Conservation (phyloP, 2,113 vertebrate species). For the Atherinomorus stipes region DNA sequence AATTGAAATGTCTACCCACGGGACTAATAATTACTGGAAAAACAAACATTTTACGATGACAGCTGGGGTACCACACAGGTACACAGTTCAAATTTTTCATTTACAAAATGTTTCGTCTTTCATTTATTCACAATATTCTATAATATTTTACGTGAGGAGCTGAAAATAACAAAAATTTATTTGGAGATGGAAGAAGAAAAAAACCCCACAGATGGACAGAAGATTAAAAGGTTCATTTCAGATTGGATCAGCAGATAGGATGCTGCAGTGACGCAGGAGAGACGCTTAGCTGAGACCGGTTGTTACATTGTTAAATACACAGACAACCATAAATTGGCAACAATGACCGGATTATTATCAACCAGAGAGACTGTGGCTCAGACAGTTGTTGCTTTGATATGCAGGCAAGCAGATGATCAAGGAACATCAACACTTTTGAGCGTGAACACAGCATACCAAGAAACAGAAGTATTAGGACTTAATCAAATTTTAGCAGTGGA, state of each 20-base stretch:
- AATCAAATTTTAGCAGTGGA: neutral
- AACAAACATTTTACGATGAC: neutral
- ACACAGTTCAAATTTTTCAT: neutral
- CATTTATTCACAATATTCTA: neutral
- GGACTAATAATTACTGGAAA: neutral
- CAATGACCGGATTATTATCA: slow-evolving; percentile 1
- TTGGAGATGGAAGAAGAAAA: neutral
- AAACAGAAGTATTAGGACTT: neutral
- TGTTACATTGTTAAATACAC: neutral
- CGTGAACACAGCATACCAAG: neutral
- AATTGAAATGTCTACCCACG: neutral
- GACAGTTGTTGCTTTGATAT: neutral
- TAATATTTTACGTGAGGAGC: neutral
- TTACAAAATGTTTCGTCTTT: neutral
- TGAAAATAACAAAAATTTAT: neutral
- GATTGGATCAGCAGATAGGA: slow-evolving; percentile 9
- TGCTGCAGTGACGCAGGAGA: slow-evolving; percentile 1
- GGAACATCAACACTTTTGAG: neutral
- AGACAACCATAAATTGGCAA: slow-evolving; percentile 15
- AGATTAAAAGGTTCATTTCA: slow-evolving; percentile 6
- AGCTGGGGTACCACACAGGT: neutral
- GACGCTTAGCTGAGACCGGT: neutral
- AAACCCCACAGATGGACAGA: slow-evolving; percentile 1
- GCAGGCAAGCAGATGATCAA: neutral
- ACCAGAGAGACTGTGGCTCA: neutral